These are phyloP conservation scores for Pluvialis apricaria DNA, from an alignment of 2,113 vertebrate genomes.

Conservation along the genomic window DNA sequence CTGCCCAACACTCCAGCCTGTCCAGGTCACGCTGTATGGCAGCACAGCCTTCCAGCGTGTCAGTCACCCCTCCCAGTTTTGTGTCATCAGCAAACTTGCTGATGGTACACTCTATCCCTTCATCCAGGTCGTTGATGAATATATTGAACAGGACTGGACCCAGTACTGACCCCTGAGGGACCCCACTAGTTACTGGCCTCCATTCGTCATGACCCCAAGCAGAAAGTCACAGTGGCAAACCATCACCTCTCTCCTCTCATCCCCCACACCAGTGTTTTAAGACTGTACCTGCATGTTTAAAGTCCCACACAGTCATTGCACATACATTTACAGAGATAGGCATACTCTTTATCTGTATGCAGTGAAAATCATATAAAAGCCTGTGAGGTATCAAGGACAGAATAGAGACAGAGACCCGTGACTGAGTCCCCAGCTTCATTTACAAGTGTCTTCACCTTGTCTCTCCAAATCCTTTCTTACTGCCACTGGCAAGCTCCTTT, in stretches of 20 bases:
- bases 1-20: too few species aligned
- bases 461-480: not conserved
- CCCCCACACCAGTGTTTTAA: not conserved
- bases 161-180: too few species aligned
- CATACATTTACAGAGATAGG: not conserved
- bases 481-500: not conserved
- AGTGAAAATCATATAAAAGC: not conserved
- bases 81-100: too few species aligned
- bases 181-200: too few species aligned
- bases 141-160: too few species aligned
- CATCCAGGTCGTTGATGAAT: too few species aligned
- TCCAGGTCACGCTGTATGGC: too few species aligned
- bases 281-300: not conserved
- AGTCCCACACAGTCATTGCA: not conserved
- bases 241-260: not conserved
- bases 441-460: not conserved
- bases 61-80: too few species aligned
- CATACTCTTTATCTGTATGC: not conserved
- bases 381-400: not conserved
- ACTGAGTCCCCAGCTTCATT: not conserved
- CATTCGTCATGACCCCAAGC: accelerated
- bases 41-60: too few species aligned
- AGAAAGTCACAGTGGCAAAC: not conserved
- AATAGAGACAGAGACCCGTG: not conserved
- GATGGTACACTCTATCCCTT: too few species aligned